These are phyloP conservation scores for Platygyra sinensis DNA, from an alignment of 64 coral and sea anemone species.

Conservation along the genomic window DNA sequence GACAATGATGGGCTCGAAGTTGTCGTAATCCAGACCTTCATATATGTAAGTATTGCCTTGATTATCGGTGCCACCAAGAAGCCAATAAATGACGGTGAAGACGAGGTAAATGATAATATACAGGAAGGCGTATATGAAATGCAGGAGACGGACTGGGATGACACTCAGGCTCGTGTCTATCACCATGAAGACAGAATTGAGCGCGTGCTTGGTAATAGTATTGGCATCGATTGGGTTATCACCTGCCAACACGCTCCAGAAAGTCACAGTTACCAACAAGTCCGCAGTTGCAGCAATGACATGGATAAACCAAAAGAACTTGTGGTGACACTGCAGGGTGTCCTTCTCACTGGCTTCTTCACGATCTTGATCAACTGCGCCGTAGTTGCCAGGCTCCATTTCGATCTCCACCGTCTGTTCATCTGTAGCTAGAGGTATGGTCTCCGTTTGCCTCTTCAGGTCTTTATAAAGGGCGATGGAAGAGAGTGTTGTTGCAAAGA, in stretches of 20 bases:
- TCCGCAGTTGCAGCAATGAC: constrained; percentile 68
- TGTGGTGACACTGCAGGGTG: constrained; percentile 6
- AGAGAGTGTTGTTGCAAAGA: constrained; percentile 55
- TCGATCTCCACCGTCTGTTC: not conserved
- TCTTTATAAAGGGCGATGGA: constrained; percentile 34
- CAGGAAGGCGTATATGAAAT: constrained; percentile 74
- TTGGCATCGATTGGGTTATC: constrained; percentile 50
- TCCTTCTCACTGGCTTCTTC: not conserved
- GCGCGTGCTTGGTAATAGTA: constrained; percentile 68
- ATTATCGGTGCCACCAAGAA: constrained; percentile 43
- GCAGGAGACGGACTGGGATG: constrained; percentile 69
- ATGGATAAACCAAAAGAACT: constrained; percentile 62
- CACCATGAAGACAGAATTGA: constrained; percentile 79
- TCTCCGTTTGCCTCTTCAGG: not conserved
- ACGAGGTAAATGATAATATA: constrained; percentile 61
- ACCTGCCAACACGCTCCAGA: constrained; percentile 71
- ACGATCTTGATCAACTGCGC: not conserved
- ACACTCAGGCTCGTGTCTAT: constrained; percentile 41
- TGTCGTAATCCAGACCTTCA: constrained; percentile 57
- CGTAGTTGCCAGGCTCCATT: constrained; percentile 2
- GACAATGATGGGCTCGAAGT: not conserved
- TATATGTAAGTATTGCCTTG: constrained; percentile 73
- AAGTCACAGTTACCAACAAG: constrained; percentile 55
- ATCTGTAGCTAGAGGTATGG: not conserved
- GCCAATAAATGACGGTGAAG: constrained; percentile 90